A percentile compares a stretch with the other conserved stretches of the same genome.
phyloP scores from a whole-genome alignment of 1,140 invertebrate genomes.

The Streblospio benedicti region DNA sequence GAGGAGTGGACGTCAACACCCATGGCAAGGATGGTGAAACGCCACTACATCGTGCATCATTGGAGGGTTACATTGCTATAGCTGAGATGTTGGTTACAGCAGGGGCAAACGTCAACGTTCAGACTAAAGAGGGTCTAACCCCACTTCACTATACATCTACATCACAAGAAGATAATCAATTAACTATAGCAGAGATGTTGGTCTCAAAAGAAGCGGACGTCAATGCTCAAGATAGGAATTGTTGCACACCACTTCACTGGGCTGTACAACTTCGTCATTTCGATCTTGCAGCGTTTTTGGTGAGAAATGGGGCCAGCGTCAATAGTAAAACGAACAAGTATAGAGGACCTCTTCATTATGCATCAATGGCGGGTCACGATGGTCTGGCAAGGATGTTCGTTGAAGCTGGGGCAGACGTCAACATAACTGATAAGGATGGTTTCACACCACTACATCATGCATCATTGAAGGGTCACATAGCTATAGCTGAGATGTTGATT shows the following conservation, averaged over 20 bases:
- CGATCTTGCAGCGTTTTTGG: conserved; percentile 1
- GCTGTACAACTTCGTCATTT: conserved; percentile 11
- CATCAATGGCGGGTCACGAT: conserved; percentile 13
- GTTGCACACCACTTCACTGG: conserved; percentile 14
- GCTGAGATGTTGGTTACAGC: conserved; percentile 9
- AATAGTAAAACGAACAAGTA: conserved; percentile 1
- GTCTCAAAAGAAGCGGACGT: conserved; percentile 5
- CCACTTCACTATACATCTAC: conserved; percentile 14
- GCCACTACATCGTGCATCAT: conserved; percentile 17
- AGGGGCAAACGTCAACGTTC: conserved; percentile 9
- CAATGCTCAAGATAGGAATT: conserved; percentile 9
- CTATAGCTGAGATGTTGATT: conserved; percentile 7
- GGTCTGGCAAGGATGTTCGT: conserved; percentile 11
- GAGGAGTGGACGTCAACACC: conserved; percentile 10
- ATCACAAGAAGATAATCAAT: background rate
- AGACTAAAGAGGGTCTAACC: conserved; percentile 15
- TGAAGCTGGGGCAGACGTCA: conserved; percentile 5
- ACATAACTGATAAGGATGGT: conserved; percentile 12
- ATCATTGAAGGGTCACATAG: conserved; percentile 13
- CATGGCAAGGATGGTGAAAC: conserved; percentile 12
- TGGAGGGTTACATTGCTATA: conserved; percentile 17
- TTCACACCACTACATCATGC: conserved; percentile 18
- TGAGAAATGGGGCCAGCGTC: conserved; percentile 11
- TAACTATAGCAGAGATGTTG: conserved; percentile 2
- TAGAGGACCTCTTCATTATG: conserved; percentile 18